Conservation (phyloP, 1,140 invertebrate species). For the Pachypsylla venusta region DNA sequence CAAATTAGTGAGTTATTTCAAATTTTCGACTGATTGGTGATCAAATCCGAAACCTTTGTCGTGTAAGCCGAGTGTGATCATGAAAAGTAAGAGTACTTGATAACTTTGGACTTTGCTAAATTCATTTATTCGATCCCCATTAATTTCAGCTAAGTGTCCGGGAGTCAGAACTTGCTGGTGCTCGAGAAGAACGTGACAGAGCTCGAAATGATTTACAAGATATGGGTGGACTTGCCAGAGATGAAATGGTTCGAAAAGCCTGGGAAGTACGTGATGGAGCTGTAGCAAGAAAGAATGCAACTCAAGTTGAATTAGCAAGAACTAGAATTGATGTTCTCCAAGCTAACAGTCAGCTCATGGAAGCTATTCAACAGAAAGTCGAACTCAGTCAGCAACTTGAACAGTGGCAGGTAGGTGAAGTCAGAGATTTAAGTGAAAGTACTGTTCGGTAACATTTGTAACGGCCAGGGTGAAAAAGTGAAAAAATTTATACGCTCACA, state of each 20-base stretch:
- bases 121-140: no score
- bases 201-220: constrained; percentile 53
- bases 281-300: constrained; percentile 66
- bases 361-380: constrained; percentile 88
- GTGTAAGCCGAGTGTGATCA: no score
- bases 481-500: no score
- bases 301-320: constrained; percentile 73
- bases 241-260: constrained; percentile 52
- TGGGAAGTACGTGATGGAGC: constrained; percentile 59
- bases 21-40: no score
- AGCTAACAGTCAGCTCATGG: constrained; percentile 82
- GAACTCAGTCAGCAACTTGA: constrained; percentile 86
- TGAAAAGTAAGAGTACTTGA: no score
- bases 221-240: constrained; percentile 45
- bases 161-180: constrained; percentile 63
- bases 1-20: no score
- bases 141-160: constrained; percentile 60
- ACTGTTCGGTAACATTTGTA: no score
- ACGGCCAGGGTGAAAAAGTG: no score
- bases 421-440: background rate
- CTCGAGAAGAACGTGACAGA: constrained; percentile 64
- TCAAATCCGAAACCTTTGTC: no score
- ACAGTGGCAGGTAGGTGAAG: constrained; percentile 70
- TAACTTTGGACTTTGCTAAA: no score
- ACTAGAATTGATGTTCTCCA: constrained; percentile 81